These are phyloP conservation scores for Haemorhous mexicanus DNA, from an alignment of 2,113 vertebrate species.

Conservation along the genomic window DNA sequence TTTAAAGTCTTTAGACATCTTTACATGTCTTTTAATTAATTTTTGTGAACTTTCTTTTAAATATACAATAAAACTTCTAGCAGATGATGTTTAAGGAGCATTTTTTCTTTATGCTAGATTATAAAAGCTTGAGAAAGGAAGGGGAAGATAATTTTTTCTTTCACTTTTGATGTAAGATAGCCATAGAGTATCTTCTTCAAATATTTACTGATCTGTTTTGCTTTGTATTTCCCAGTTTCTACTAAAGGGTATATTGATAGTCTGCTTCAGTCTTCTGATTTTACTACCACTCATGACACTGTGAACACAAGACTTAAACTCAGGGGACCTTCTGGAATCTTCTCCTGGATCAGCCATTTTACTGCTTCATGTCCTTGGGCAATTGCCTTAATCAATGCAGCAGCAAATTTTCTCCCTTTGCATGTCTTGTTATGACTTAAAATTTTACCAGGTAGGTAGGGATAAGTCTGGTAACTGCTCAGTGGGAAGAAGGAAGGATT, in stretches of 20 bases:
- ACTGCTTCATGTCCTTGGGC: not conserved
- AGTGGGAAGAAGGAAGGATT: not conserved
- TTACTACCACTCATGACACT: not conserved
- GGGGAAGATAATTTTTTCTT: not conserved
- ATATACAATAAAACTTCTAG: not conserved
- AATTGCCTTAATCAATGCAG: not conserved
- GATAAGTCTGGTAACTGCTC: not conserved
- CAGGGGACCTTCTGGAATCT: not conserved
- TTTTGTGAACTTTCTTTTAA: not conserved
- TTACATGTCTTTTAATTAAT: not conserved
- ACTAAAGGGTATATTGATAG: not conserved
- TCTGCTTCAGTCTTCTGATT: not conserved
- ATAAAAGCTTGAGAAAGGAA: not conserved
- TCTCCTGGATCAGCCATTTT: not conserved
- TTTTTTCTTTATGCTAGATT: not conserved
- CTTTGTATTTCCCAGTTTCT: not conserved
- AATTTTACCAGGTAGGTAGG: not conserved
- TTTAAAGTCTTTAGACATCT: not conserved
- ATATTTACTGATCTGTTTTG: not conserved
- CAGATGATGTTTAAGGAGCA: rapidly evolving
- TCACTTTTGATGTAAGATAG: not conserved
- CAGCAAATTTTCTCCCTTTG: not conserved
- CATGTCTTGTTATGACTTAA: not conserved
- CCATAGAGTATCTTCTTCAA: not conserved
- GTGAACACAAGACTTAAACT: not conserved